Base-by-base conservation (phyloP, 2,113 vertebrate genomes). In the Thunnus maccoyii region DNA sequence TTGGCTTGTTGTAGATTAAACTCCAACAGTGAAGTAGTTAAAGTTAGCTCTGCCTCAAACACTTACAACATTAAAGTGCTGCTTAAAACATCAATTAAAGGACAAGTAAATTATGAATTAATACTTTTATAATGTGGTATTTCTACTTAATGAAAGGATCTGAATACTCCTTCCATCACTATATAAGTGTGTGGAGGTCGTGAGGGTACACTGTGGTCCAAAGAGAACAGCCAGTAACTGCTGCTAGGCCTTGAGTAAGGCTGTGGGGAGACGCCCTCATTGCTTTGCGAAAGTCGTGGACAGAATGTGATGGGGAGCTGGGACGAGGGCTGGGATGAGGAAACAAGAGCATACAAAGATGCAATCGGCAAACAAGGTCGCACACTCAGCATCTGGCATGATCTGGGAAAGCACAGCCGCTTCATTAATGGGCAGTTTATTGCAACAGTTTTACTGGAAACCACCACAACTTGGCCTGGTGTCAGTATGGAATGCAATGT, bases 361-460 rank as follows among this genome's bases (percentile, higher is more conserved):
- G 80, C 72, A 87, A 85, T 81, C 63, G 22, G 72, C 52, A 46
- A 56, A 55, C 1, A 4, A 51, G 61, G 47, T 55, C 12, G 22
- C 81, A 79, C 80, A 78, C 54, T 86, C 80, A 74, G 79, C 89
- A 85, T 82, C 72, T 91, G 88, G 84, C 80, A 8, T 16, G 30
- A 62, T 54, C 52, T 25, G 71, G 15, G 71, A 64, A 71, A 82
- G 70, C 65, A 50, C 36, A 78, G 36, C 62, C 47, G 75, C 50
- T 76, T 60, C 57, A 74, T 78, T 82, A 81, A 75, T 67, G 74
- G 46, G 57, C 58, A 55, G 58, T 70, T 83, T 75, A 61, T 84
- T 88, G 81, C 83, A 77, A 80, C 78, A 90, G 78, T 73, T 73
- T 81, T 72, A 77, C 60, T 89, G 85, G 75, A 89, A 78, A 64